Percentiles rank a stretch among this genome's conserved stretches.
Evolutionary conservation across 2,113 vertebrate species (phyloP).

Genomic region (Terrapene triunguis): DNA sequence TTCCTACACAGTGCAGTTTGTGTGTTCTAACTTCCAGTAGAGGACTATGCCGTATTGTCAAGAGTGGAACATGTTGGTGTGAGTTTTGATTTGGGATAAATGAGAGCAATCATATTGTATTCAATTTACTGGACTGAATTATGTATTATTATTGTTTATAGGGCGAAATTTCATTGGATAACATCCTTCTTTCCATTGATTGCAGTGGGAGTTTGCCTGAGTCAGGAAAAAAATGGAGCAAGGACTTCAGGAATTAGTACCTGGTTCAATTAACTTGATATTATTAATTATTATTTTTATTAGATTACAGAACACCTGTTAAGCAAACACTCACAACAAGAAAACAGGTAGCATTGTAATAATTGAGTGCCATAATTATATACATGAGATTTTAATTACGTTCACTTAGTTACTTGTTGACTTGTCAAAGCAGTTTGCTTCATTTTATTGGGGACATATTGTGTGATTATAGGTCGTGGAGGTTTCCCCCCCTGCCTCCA

Average conservation of each 20-base stretch:
- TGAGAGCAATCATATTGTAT: not conserved
- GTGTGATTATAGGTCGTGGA: slow-evolving; percentile 14
- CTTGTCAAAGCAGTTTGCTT: slow-evolving; percentile 31
- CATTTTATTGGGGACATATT: slow-evolving; percentile 11
- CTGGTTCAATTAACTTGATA: not conserved
- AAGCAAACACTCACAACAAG: not conserved
- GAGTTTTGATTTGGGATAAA: not conserved
- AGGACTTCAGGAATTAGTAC: not conserved
- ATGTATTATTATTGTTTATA: too few relatives aligned
- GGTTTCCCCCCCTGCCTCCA: not conserved
- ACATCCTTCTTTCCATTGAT: not conserved
- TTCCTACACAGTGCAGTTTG: not conserved
- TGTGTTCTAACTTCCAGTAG: not conserved
- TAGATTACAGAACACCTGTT: not conserved
- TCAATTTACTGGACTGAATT: not conserved
- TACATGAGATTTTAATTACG: not conserved
- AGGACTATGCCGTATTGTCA: not conserved
- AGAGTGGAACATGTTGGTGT: not conserved
- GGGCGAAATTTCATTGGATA: not conserved
- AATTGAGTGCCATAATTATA: slow-evolving; percentile 15
- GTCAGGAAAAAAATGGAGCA: not conserved
- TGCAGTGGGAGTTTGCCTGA: slow-evolving; percentile 60
- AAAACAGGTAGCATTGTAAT: slow-evolving; percentile 21
- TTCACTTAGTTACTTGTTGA: slow-evolving; percentile 47
- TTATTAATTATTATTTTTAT: slow-evolving; percentile 1